phyloP scores from a whole-genome alignment of 2,888 invertebrate species.

The Drosophila helvetica region DNA sequence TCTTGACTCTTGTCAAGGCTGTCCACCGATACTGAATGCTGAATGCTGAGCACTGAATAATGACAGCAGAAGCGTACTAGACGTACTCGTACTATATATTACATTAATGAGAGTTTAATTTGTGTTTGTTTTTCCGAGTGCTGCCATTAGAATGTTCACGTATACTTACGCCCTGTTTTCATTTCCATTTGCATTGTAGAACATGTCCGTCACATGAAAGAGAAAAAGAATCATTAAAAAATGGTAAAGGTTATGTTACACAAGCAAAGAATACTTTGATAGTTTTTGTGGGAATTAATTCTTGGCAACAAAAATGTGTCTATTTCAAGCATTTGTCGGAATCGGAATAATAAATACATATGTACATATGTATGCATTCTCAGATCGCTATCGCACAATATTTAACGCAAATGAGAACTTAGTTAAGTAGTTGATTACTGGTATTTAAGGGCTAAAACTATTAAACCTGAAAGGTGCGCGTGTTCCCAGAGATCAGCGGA shows the following conservation, averaged over 20 bases:
- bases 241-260: background rate
- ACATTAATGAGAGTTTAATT: slow-evolving; percentile 65
- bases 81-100: background rate
- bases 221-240: slow-evolving; percentile 15
- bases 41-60: too few species aligned
- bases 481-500: slow-evolving; percentile 65
- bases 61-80: background rate
- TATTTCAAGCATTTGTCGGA: background rate
- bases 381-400: background rate
- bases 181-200: slow-evolving; percentile 13
- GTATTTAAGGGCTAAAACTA: slow-evolving; percentile 12
- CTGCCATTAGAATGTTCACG: slow-evolving; percentile 35
- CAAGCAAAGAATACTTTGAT: too few species aligned
- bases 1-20: slow-evolving; percentile 42
- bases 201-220: slow-evolving; percentile 25
- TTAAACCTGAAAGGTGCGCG: slow-evolving; percentile 56
- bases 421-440: slow-evolving; percentile 7
- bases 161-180: slow-evolving; percentile 67
- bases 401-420: slow-evolving; percentile 1
- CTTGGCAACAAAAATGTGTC: background rate
- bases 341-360: background rate
- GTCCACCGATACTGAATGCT: slow-evolving; percentile 8
- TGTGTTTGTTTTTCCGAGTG: slow-evolving; percentile 59
- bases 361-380: too few species aligned
- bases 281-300: background rate